Conservation (phyloP, 2,888 invertebrate genomes). For the Chalcis sispes region DNA sequence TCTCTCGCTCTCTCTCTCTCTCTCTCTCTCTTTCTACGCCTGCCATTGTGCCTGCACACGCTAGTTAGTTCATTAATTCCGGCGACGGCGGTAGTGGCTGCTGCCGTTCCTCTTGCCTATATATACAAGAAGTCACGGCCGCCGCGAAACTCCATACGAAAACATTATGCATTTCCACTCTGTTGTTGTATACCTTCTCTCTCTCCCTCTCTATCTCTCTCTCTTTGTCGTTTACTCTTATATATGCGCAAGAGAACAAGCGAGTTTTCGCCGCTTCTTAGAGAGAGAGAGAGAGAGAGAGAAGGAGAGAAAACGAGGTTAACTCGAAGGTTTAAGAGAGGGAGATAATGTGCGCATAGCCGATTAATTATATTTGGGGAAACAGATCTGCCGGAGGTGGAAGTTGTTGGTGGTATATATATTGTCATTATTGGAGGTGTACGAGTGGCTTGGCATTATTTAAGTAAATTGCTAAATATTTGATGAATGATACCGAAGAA, state of each 20-base stretch:
- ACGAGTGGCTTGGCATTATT: too few relatives aligned
- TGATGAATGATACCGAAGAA: too few relatives aligned
- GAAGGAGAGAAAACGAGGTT: too few relatives aligned
- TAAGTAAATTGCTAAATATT: too few relatives aligned
- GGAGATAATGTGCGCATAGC: constrained; percentile 3
- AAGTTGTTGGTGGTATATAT: neutral
- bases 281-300: too few relatives aligned
- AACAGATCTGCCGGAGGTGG: neutral
- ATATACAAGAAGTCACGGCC: too few relatives aligned
- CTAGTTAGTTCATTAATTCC: constrained; percentile 73
- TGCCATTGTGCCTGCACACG: constrained; percentile 54
- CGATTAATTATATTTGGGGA: neutral
- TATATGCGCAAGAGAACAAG: too few relatives aligned
- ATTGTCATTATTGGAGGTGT: too few relatives aligned
- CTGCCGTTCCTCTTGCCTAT: too few relatives aligned
- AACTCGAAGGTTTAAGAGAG: too few relatives aligned
- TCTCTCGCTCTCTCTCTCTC: constrained; percentile 61
- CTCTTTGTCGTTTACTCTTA: neutral
- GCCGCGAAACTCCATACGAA: constrained; percentile 53
- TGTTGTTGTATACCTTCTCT: neutral
- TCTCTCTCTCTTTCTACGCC: neutral
- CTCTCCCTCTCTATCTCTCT: constrained; percentile 3
- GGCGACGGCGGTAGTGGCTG: constrained; percentile 48
- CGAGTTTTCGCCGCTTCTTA: too few relatives aligned
- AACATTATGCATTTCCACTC: constrained; percentile 57